Base-by-base conservation (phyloP, 1,140 invertebrate species). In the Pseudomyrmex pallidus region DNA sequence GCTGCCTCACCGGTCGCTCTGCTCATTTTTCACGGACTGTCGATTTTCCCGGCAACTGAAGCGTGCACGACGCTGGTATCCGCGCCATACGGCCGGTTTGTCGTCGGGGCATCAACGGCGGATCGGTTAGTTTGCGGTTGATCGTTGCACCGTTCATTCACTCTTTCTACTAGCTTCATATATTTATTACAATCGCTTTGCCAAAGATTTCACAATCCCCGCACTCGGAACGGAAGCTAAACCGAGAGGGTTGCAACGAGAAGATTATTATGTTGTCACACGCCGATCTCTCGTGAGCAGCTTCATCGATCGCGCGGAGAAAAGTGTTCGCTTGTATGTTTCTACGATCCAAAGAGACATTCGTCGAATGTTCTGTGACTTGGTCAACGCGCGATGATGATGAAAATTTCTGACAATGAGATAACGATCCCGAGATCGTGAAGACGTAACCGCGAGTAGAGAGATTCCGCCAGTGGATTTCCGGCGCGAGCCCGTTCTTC, bases 1-100 rank as follows among this genome's bases (percentile, higher is more conserved):
- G 87, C 84, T 84, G 74, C 82, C 72, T 74, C 62, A 62, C 76
- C 86, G 54, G 77, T 78, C 85, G 87, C 73, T 35, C 35, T 78
- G 88, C 90, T 92, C 90, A 93, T 94, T 94, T 94, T 93, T 92
- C 90, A 93, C 91, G 92, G 93, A 92, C 93, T 91, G 92, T 80
- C 93, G 92, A 94, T 94, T 93, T 93, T 90, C 90, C 86, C 86
- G 89, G 90, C 90, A 93, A 94, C 94, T 94, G 91, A 94, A 93
- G 93, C 94, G 91, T 94, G 87, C 84, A 62, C 82, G 86, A 74
- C 88, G 83, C 35, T 84, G 85, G 88, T 91, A 90, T 88, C 86
- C 86, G 74, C 84, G 89, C 70, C 89, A 44, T 80, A 90, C 91
- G 89, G 89, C 87, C 87, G 86, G 85, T 92, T 80, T 90, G 87